phyloP scores from a whole-genome alignment of 2,888 invertebrate genomes.

The Protodeltote pygarga region DNA sequence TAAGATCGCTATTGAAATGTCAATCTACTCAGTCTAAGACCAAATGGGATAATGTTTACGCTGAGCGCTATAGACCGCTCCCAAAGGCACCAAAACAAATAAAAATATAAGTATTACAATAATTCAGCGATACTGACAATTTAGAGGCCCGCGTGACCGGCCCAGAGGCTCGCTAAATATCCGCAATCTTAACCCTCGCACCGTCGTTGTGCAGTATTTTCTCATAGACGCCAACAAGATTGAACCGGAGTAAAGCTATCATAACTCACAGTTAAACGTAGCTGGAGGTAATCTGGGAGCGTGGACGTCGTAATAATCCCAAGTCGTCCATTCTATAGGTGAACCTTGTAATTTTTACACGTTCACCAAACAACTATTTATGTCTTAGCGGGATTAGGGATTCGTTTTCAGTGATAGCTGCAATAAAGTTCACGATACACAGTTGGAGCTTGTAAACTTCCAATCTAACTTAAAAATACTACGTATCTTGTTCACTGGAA shows the following conservation, averaged over 20 bases:
- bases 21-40: too few relatives aligned
- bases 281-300: conserved; percentile 78
- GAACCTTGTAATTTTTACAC: conserved; percentile 72
- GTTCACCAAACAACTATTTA: conserved; percentile 55
- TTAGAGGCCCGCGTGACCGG: conserved; percentile 14
- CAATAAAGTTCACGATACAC: too few relatives aligned
- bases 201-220: conserved; percentile 78
- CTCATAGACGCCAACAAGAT: conserved; percentile 82
- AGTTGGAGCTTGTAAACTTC: too few relatives aligned
- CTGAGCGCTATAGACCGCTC: too few relatives aligned
- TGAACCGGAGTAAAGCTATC: conserved; percentile 80
- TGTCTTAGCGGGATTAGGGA: conserved; percentile 23
- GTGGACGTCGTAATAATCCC: conserved; percentile 78
- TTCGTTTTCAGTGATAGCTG: conserved; percentile 9
- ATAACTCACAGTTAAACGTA: conserved; percentile 82
- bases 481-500: too few relatives aligned
- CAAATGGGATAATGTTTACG: too few relatives aligned
- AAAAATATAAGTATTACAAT: conserved; percentile 1
- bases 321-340: conserved; percentile 68
- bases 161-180: conserved; percentile 54
- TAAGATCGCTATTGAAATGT: too few relatives aligned
- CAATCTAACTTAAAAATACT: too few relatives aligned
- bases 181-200: conserved; percentile 65
- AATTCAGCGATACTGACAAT: conserved; percentile 7
- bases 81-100: background rate